Base-by-base conservation (phyloP, 2,113 vertebrate species). In the Sclerurus mexicanus region DNA sequence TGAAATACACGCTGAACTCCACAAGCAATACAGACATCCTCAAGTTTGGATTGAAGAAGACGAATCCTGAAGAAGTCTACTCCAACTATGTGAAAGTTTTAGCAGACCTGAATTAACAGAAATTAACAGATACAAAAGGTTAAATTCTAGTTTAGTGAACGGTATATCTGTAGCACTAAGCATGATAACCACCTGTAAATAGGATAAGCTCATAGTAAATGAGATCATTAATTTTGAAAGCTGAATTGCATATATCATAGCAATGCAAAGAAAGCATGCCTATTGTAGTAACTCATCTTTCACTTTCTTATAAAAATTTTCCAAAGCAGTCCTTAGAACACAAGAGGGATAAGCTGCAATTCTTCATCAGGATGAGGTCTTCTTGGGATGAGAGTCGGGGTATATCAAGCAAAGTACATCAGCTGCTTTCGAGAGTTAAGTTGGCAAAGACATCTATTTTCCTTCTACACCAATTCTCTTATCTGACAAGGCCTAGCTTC, bases 11-110 rank as follows among this genome's bases (percentile, higher is more conserved):
- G 33, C 12, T 75, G 39, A 68, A 68, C 24, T 9, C 11, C 30
- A 12, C 8, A 60, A 53, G 46, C 20, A 75, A 47, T 5, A 31
- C 11, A 15, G 11, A 9, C 55, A 89, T 53, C 39, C 24, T 47
- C 39, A 67, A 15, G 28, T 21, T 74, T 0, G 0, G 25, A 47
- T 1, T 39, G 46, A 68, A 52, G 28, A 59, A 68, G 46, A 25
- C 10, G 12, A 22, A 47, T 47, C 21, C 47, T n/a, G 39, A 68
- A 52, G 28, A 67, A 68, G 53, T 30, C 16, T 30, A 60, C 13
- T 39, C 8, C 44, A 74, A 39, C 33, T 17, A 25, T 3, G 3
- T 30, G 24, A 47, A 60, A 53, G 16, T 60, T 82, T 18, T 14
- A 82, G 53, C 30, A 83, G 30, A 75, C 9, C 46, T n/a, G 47